Evolutionary conservation across 2,888 invertebrate genomes (phyloP).

Genomic region (Cryptocephalus moraei): DNA sequence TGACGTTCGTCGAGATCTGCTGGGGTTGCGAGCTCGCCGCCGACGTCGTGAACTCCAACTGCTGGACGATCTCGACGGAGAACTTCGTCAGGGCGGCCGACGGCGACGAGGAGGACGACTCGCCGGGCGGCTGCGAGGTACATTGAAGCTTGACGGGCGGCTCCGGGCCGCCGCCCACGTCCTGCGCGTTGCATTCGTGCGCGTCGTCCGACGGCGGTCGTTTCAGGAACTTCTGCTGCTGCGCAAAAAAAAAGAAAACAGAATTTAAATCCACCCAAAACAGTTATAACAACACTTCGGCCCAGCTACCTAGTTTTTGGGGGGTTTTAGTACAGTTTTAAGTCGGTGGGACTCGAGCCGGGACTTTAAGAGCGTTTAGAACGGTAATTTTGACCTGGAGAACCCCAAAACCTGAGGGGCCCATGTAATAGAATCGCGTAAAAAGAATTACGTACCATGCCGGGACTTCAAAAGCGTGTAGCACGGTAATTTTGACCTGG

Average conservation of each 20-base stretch:
- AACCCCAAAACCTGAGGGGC: too few species aligned
- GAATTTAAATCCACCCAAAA: too few species aligned
- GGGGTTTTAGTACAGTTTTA: too few species aligned
- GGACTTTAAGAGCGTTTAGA: too few species aligned
- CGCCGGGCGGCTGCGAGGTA: slow-evolving; percentile 38
- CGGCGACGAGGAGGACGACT: slow-evolving; percentile 37
- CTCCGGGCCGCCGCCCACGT: slow-evolving; percentile 50
- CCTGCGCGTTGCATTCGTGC: slow-evolving; percentile 36
- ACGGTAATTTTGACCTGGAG: too few species aligned
- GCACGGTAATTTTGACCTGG: too few species aligned
- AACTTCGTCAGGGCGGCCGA: slow-evolving; percentile 52
- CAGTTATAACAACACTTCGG: too few species aligned
- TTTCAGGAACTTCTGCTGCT: slow-evolving; percentile 81
- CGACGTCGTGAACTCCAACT: slow-evolving; percentile 79
- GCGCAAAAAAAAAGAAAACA: slow-evolving; percentile 17
- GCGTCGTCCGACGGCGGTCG: slow-evolving; percentile 54
- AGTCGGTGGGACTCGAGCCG: too few species aligned
- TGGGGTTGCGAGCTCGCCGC: slow-evolving; percentile 80
- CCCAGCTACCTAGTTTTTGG: too few species aligned
- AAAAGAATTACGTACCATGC: too few species aligned
- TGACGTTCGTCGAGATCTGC: slow-evolving; percentile 86
- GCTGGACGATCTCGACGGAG: slow-evolving; percentile 88
- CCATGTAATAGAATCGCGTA: too few species aligned
- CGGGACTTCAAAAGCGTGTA: too few species aligned
- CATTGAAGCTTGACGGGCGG: slow-evolving; percentile 67